These are phyloP conservation scores for Gymnogyps californianus DNA, from an alignment of 2,113 vertebrate species.

Conservation along the genomic window DNA sequence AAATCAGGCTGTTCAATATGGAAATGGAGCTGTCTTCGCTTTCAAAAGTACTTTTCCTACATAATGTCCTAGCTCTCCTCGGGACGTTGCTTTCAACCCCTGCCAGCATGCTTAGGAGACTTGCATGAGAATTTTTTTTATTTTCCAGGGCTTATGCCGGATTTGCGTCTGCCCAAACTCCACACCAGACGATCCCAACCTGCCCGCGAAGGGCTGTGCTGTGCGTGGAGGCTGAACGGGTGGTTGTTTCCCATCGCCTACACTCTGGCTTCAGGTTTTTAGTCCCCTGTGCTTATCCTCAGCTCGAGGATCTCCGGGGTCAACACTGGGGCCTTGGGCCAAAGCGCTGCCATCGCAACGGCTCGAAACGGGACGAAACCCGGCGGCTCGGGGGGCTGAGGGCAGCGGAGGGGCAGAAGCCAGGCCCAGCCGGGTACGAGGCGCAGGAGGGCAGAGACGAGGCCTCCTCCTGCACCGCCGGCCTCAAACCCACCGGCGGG, in stretches of 20 bases:
- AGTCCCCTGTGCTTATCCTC: too few relatives aligned
- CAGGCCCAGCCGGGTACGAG: background rate
- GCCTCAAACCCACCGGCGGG: too few relatives aligned
- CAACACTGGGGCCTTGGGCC: background rate
- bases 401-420: background rate
- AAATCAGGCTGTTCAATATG: background rate
- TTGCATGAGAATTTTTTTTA: too few relatives aligned
- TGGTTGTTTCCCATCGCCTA: accelerated
- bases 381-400: background rate
- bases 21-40: background rate
- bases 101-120: background rate
- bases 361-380: accelerated
- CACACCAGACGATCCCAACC: accelerated
- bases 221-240: background rate
- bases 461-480: background rate
- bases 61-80: background rate
- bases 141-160: background rate
- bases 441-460: too few relatives aligned
- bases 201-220: background rate
- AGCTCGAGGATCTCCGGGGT: accelerated
- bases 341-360: background rate
- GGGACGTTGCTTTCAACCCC: accelerated
- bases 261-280: accelerated
- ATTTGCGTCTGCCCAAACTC: background rate
- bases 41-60: background rate